Evolutionary conservation across 2,888 invertebrate genomes (phyloP).

Genomic region (Sabatieria punctata): DNA sequence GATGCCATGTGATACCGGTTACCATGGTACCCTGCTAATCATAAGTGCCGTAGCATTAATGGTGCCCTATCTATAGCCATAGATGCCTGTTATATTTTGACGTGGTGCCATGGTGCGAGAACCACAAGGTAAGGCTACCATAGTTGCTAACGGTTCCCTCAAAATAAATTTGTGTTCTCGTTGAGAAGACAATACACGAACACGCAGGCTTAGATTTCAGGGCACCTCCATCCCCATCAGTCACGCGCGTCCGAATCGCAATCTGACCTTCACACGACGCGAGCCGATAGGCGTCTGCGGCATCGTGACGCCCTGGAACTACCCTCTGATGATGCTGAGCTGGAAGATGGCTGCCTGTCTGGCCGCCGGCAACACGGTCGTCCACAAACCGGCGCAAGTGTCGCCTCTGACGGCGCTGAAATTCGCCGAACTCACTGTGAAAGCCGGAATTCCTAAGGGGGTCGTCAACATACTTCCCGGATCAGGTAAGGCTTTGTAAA

Average conservation of each 20-base stretch:
- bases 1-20: too few relatives aligned
- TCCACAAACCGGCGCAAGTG: conserved; percentile 72
- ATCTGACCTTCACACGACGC: conserved; percentile 65
- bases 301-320: conserved; percentile 89
- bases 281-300: conserved; percentile 87
- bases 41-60: too few relatives aligned
- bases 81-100: too few relatives aligned
- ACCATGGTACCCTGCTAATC: too few relatives aligned
- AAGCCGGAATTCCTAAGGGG: conserved; percentile 83
- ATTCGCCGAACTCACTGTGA: conserved; percentile 70
- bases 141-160: too few relatives aligned
- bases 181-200: too few relatives aligned
- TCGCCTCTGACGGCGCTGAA: conserved; percentile 84
- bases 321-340: conserved; percentile 92
- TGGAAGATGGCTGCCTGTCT: conserved; percentile 98
- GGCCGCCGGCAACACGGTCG: conserved; percentile 86
- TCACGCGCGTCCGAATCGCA: conserved; percentile 74
- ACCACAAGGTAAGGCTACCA: too few relatives aligned
- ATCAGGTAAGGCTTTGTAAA: conserved; percentile 42
- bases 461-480: conserved; percentile 85
- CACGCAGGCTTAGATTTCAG: too few relatives aligned
- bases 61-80: too few relatives aligned
- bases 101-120: too few relatives aligned
- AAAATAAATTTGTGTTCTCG: too few relatives aligned
- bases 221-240: conserved; percentile 77